phyloP scores from a whole-genome alignment of 1,140 invertebrate species.

The Brachionus sp. region DNA sequence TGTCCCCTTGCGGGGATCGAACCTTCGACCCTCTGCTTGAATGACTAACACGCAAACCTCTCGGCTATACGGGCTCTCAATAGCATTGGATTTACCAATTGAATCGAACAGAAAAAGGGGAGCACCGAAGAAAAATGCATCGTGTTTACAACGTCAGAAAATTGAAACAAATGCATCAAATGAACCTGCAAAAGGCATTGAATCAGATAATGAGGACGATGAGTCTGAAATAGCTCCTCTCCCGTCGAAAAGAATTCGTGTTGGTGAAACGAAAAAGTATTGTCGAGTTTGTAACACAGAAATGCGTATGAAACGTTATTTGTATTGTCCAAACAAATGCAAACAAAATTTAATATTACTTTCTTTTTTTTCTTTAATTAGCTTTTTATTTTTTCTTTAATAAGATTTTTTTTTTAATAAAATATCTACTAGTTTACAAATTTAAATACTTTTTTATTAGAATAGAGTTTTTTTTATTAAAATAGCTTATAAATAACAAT shows the following conservation, averaged over 20 bases:
- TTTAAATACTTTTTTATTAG: neutral
- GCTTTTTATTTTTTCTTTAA: too few relatives aligned
- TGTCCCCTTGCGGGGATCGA: too few relatives aligned
- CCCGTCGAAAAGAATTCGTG: too few relatives aligned
- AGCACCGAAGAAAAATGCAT: neutral
- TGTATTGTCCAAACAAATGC: too few relatives aligned
- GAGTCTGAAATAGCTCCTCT: too few relatives aligned
- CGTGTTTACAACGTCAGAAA: neutral
- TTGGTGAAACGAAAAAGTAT: too few relatives aligned
- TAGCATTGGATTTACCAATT: neutral
- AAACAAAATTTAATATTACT: neutral
- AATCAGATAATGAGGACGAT: neutral
- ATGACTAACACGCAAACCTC: too few relatives aligned
- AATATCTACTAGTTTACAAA: neutral
- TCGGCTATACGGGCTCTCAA: too few relatives aligned
- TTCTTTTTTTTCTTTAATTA: neutral
- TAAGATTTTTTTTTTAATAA: conserved; percentile 1
- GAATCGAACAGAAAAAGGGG: too few relatives aligned
- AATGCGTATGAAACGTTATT: too few relatives aligned
- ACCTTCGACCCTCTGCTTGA: too few relatives aligned
- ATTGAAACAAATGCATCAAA: neutral
- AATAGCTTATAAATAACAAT: neutral
- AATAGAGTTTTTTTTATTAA: neutral
- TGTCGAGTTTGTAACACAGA: too few relatives aligned
- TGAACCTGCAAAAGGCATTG: neutral